Conservation (phyloP, 2,797 vertebrate genomes). For the Oophaga sylvatica region DNA sequence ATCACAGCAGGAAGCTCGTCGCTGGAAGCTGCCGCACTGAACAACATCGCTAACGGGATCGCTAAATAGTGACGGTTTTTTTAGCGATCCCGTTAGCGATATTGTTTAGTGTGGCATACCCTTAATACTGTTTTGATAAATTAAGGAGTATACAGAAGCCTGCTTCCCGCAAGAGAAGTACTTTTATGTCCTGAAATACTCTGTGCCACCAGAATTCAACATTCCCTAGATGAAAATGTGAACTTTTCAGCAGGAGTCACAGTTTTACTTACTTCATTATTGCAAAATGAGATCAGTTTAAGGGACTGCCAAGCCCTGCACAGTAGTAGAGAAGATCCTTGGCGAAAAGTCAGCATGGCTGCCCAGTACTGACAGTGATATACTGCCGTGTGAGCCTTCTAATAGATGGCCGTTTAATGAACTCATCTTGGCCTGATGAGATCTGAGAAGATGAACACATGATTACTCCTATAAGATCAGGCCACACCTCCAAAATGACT, state of each 20-base stretch:
- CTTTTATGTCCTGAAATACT: neutral
- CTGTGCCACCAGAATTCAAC: neutral
- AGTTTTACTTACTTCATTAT: neutral
- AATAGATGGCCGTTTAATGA: conserved; percentile 32
- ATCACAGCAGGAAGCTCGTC: too few relatives aligned
- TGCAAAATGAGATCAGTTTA: neutral
- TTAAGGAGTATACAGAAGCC: neutral
- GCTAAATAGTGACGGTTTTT: too few relatives aligned
- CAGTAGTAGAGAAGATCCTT: neutral
- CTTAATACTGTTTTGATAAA: too few relatives aligned
- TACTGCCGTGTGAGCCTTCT: neutral
- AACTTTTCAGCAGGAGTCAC: neutral
- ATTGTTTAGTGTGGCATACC: too few relatives aligned
- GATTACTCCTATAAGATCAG: neutral
- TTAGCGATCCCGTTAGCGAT: too few relatives aligned
- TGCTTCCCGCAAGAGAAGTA: neutral
- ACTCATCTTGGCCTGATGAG: neutral
- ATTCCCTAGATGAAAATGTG: neutral
- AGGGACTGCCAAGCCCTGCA: neutral
- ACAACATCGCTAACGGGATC: too few relatives aligned
- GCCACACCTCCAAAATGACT: neutral
- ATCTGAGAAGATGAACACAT: neutral
- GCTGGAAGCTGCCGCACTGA: too few relatives aligned
- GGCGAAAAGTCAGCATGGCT: conserved; percentile 12
- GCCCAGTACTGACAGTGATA: neutral